Evolutionary conservation across 2,797 vertebrate genomes (phyloP).

Genomic region (Pangasius mekongensis): DNA sequence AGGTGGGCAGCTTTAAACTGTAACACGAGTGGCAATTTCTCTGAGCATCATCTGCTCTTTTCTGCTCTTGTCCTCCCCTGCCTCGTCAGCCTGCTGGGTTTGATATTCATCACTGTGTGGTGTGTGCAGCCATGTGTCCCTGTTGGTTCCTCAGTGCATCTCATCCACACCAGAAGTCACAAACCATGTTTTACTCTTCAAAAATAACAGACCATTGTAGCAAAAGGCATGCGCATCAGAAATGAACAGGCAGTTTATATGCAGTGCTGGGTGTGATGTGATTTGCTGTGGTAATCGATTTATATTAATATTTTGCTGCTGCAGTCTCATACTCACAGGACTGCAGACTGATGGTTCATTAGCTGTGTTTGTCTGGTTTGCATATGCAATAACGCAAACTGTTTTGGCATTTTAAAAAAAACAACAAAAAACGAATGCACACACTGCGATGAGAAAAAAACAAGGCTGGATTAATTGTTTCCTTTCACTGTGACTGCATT

Average conservation of each 20-base stretch:
- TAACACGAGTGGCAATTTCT: neutral
- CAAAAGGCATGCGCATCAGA: neutral
- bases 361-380: conserved; percentile 10
- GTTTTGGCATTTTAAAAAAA: neutral
- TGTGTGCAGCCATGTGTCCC: conserved; percentile 34
- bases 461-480: conserved; percentile 9
- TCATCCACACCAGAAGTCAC: conserved; percentile 8
- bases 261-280: neutral
- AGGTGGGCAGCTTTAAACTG: neutral
- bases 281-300: conserved; percentile 11
- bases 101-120: conserved; percentile 39
- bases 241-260: neutral
- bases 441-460: neutral
- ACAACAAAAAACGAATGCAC: neutral
- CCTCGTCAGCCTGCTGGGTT: conserved; percentile 40
- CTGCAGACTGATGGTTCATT: conserved; percentile 12
- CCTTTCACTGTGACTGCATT: conserved; percentile 21
- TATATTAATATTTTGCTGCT: conserved; percentile 10
- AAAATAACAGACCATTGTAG: neutral
- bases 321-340: conserved; percentile 8
- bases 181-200: neutral
- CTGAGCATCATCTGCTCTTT: conserved; percentile 30
- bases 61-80: conserved; percentile 33
- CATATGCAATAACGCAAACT: neutral
- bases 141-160: conserved; percentile 18